Percentiles rank a stretch among this genome's conserved stretches.
These are phyloP conservation scores for Rhabdomys pumilio DNA, from an alignment of 2,797 vertebrate species.

Conservation along the genomic window DNA sequence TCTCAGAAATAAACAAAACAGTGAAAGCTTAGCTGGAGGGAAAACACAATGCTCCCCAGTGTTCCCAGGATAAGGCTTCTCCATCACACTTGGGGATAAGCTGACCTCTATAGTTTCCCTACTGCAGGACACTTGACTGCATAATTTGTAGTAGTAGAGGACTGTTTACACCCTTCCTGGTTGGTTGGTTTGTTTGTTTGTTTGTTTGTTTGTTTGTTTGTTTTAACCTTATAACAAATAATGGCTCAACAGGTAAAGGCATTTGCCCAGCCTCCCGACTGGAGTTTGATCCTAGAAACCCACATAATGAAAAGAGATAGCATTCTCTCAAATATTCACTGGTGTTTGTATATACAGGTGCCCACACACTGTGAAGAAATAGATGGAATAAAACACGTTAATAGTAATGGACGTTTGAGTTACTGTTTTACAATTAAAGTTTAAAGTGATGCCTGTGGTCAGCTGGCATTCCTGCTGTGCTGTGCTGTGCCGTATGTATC, in stretches of 20 bases:
- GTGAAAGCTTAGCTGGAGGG: neutral
- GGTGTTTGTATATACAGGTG: too few species aligned
- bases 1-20: neutral
- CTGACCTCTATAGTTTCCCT: neutral
- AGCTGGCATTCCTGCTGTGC: neutral
- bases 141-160: neutral
- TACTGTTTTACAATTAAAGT: neutral
- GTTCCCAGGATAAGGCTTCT: neutral
- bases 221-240: neutral
- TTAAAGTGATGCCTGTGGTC: neutral
- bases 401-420: neutral
- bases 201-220: neutral
- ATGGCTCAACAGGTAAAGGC: neutral
- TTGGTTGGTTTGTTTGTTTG: too few species aligned
- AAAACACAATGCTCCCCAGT: neutral
- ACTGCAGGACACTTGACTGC: neutral
- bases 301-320: neutral
- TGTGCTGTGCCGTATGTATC: neutral
- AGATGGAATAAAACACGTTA: neutral
- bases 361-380: too few species aligned
- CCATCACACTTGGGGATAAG: neutral
- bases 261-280: neutral
- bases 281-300: neutral
- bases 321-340: neutral
- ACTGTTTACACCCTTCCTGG: neutral